These are phyloP conservation scores for Hypselothyrea guttata DNA, from an alignment of 2,888 invertebrate genomes.

Conservation along the genomic window DNA sequence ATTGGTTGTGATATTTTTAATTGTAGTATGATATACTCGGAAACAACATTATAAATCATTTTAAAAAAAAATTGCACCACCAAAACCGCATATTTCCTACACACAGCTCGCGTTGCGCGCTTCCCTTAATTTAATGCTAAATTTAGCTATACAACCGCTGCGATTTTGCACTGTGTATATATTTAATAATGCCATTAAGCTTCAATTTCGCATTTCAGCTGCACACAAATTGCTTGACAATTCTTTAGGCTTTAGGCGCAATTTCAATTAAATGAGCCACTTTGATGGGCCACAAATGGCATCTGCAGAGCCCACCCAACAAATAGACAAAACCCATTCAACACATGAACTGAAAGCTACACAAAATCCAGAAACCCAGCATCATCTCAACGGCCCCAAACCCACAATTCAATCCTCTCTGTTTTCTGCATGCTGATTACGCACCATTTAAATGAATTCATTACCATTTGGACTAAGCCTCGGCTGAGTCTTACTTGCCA, in stretches of 20 bases:
- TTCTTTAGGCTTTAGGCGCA: slow-evolving; percentile 49
- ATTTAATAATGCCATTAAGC: slow-evolving; percentile 43
- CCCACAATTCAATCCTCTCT: slow-evolving; percentile 2
- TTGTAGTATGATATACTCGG: too few species aligned
- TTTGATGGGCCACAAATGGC: slow-evolving; percentile 44
- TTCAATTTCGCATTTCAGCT: slow-evolving; percentile 13
- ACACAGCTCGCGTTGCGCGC: too few species aligned
- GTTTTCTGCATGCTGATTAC: slow-evolving; percentile 60
- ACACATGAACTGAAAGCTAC: slow-evolving; percentile 11
- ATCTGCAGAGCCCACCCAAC: slow-evolving; percentile 16
- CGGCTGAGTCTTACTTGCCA: slow-evolving; percentile 15
- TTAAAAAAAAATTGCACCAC: too few species aligned
- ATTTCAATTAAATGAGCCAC: slow-evolving; percentile 44
- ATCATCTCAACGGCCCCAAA: neutral
- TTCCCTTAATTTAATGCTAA: too few species aligned
- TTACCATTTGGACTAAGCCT: slow-evolving; percentile 61
- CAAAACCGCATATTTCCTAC: too few species aligned
- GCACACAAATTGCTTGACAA: slow-evolving; percentile 45
- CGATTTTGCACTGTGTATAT: slow-evolving; percentile 1
- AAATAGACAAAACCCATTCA: slow-evolving; percentile 18
- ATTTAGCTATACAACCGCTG: too few species aligned
- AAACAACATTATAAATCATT: too few species aligned
- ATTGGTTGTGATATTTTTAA: too few species aligned
- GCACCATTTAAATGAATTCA: slow-evolving; percentile 74
- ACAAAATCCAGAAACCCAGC: slow-evolving; percentile 22